These are phyloP conservation scores for Encarsia formosa DNA, from an alignment of 2,888 invertebrate species.

Conservation along the genomic window DNA sequence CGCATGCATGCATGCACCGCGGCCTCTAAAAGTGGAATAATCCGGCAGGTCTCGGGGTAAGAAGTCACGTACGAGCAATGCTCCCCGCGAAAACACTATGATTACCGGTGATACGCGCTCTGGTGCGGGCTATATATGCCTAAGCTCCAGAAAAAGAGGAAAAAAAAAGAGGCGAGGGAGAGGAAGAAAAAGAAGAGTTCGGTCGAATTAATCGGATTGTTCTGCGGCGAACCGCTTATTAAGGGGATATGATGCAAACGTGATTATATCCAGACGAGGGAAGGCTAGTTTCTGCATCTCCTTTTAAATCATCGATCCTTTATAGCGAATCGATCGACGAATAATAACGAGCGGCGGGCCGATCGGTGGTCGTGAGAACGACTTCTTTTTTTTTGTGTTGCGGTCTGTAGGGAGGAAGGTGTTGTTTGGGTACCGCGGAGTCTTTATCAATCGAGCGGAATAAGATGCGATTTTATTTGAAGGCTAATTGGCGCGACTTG, in stretches of 20 bases:
- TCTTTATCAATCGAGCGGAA: too few species aligned
- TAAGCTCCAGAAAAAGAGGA: constrained; percentile 21
- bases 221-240: constrained; percentile 48
- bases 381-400: too few species aligned
- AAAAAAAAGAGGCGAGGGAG: constrained; percentile 1
- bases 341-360: constrained; percentile 20
- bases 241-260: constrained; percentile 43
- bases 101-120: constrained; percentile 41
- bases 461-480: too few species aligned
- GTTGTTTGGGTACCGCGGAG: too few species aligned
- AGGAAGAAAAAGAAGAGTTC: constrained; percentile 30
- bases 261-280: constrained; percentile 35
- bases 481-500: too few species aligned
- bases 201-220: constrained; percentile 49
- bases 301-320: constrained; percentile 33
- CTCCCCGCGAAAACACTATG: constrained; percentile 44
- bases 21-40: too few species aligned
- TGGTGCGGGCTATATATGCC: constrained; percentile 36
- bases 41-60: too few species aligned
- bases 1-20: too few species aligned
- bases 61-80: constrained; percentile 49
- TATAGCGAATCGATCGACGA: constrained; percentile 24
- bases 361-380: too few species aligned
- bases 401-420: too few species aligned
- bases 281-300: constrained; percentile 32